phyloP scores from a whole-genome alignment of 2,888 invertebrate species.

The Cerastoderma edule region DNA sequence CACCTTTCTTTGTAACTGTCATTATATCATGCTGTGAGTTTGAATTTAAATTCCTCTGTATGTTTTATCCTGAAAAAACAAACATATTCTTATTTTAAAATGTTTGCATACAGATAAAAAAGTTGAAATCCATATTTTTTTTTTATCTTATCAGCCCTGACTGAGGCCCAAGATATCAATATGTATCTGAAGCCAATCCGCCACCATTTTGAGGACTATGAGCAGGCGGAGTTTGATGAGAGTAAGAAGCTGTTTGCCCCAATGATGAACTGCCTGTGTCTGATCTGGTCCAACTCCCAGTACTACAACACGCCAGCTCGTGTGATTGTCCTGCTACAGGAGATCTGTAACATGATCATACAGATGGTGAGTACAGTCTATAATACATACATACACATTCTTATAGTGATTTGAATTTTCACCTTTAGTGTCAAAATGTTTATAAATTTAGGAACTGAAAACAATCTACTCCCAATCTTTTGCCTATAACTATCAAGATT shows the following conservation, averaged over 20 bases:
- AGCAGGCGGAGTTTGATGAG: constrained; percentile 85
- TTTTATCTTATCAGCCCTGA: constrained; percentile 87
- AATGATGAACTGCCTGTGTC: constrained; percentile 93
- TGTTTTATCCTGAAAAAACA: too few species aligned
- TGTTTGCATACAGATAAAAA: too few species aligned
- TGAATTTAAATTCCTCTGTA: too few species aligned
- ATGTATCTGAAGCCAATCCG: constrained; percentile 93
- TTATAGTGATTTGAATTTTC: too few species aligned
- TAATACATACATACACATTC: not conserved
- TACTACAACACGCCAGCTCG: constrained; percentile 95
- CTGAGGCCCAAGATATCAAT: constrained; percentile 95
- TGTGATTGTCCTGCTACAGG: constrained; percentile 93
- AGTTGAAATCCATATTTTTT: too few species aligned
- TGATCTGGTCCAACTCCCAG: constrained; percentile 94
- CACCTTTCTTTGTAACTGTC: too few species aligned
- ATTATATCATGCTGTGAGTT: too few species aligned
- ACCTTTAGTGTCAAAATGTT: too few species aligned
- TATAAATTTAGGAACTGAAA: too few species aligned
- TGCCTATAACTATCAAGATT: too few species aligned
- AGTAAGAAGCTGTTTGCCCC: constrained; percentile 89
- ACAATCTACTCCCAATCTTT: too few species aligned
- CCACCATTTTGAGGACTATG: constrained; percentile 89
- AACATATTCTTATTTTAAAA: too few species aligned
- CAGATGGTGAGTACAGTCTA: constrained; percentile 87
- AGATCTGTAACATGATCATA: constrained; percentile 95